Percentiles rank a stretch among this genome's conserved stretches.
These are phyloP conservation scores for Vanessa tameamea DNA, from an alignment of 1,140 invertebrate genomes.

Conservation along the genomic window DNA sequence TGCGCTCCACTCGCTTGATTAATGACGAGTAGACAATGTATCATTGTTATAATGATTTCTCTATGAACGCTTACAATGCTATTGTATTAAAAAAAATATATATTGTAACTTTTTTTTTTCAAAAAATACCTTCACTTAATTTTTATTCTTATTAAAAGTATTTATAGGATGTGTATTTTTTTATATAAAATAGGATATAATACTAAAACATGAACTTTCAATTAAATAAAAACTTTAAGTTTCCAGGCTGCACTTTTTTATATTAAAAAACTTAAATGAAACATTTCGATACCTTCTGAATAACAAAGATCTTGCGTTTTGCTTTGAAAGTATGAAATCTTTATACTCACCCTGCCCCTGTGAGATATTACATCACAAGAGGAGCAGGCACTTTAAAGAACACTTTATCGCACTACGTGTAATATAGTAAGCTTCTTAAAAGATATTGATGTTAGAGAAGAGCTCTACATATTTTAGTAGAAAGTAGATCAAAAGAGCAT, in stretches of 20 bases:
- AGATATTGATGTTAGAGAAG: background rate
- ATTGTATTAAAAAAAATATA: background rate
- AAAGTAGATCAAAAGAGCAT: background rate
- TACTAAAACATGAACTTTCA: no score
- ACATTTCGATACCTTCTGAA: background rate
- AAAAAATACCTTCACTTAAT: no score
- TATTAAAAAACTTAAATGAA: background rate
- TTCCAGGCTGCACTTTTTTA: no score
- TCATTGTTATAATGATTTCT: background rate
- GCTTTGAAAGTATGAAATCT: background rate
- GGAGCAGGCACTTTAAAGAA: constrained; percentile 6
- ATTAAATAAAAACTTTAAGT: no score
- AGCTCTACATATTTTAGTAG: constrained; percentile 2
- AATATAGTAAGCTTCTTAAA: background rate
- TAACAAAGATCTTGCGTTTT: background rate
- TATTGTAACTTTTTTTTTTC: no score
- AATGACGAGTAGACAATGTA: constrained; percentile 27
- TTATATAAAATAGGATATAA: no score
- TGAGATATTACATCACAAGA: constrained; percentile 4
- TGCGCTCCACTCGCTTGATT: constrained; percentile 22
- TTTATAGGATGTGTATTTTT: no score
- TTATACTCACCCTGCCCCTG: background rate
- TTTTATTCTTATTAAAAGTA: no score
- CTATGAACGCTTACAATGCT: background rate
- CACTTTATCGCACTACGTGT: background rate